Evolutionary conservation across 1,140 invertebrate genomes (phyloP).

Genomic region (Eupristina koningsbergeri): DNA sequence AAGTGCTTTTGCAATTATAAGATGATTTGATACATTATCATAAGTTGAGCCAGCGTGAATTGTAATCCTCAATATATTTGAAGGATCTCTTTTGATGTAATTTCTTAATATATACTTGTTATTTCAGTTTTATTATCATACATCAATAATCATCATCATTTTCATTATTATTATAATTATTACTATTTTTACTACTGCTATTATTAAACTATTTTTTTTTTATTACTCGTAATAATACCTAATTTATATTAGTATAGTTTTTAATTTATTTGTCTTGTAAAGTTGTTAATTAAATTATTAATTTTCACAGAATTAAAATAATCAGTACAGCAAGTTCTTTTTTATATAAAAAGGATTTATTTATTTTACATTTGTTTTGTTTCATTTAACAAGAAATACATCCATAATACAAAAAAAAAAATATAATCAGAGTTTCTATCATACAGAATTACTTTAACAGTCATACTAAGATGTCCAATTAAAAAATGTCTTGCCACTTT

Average conservation of each 20-base stretch:
- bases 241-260: slow-evolving; percentile 46
- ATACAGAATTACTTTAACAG: slow-evolving; percentile 49
- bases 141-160: slow-evolving; percentile 59
- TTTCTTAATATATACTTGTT: slow-evolving; percentile 70
- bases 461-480: slow-evolving; percentile 44
- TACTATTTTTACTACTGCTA: slow-evolving; percentile 53
- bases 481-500: slow-evolving; percentile 43
- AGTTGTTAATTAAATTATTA: slow-evolving; percentile 50
- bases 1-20: slow-evolving; percentile 49
- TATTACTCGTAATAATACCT: slow-evolving; percentile 48
- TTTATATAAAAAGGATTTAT: slow-evolving; percentile 49
- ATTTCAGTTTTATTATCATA: slow-evolving; percentile 64
- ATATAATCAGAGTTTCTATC: slow-evolving; percentile 42
- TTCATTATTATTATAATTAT: slow-evolving; percentile 56
- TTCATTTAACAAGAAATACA: slow-evolving; percentile 51
- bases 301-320: slow-evolving; percentile 35
- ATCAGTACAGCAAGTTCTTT: slow-evolving; percentile 29
- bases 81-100: slow-evolving; percentile 65
- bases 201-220: slow-evolving; percentile 56
- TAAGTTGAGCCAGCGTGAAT: slow-evolving; percentile 52
- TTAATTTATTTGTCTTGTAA: slow-evolving; percentile 50
- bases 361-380: slow-evolving; percentile 51
- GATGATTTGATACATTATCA: slow-evolving; percentile 38
- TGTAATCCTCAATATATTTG: slow-evolving; percentile 58
- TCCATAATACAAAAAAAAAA: slow-evolving; percentile 49